These are phyloP conservation scores for Stomorhina lunata DNA, from an alignment of 2,888 invertebrate species.

Conservation along the genomic window DNA sequence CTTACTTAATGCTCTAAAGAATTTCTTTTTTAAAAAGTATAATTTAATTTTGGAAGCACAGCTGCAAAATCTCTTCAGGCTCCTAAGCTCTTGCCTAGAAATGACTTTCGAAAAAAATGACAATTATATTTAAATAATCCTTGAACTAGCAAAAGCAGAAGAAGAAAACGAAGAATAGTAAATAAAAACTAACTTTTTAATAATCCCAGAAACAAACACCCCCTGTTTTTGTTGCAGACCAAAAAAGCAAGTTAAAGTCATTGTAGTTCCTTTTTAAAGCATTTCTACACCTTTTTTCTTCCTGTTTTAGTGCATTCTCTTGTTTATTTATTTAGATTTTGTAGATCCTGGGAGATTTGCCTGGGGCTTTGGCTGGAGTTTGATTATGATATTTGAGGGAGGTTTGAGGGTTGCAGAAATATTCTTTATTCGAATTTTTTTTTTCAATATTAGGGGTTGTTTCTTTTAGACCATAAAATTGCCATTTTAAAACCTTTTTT, in stretches of 20 bases:
- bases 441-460: not conserved
- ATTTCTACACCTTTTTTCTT: not conserved
- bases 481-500: not conserved
- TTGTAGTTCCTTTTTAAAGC: not conserved
- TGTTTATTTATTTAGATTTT: not conserved
- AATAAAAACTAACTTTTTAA: not conserved
- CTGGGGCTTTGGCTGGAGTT: not conserved
- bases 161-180: not conserved
- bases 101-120: not conserved
- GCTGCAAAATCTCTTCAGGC: not conserved
- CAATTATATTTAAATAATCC: conserved; percentile 5
- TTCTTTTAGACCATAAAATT: not conserved
- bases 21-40: too few species aligned
- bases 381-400: not conserved
- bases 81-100: not conserved
- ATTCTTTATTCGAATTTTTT: not conserved
- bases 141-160: not conserved
- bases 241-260: not conserved
- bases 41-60: not conserved
- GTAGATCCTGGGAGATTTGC: conserved; percentile 14
- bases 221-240: too few species aligned
- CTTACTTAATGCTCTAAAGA: too few species aligned
- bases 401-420: not conserved
- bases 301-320: not conserved
- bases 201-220: not conserved